A percentile compares a stretch with the other conserved stretches of the same genome.
Evolutionary conservation across 2,888 invertebrate genomes (phyloP).

Genomic region (Empis livida): DNA sequence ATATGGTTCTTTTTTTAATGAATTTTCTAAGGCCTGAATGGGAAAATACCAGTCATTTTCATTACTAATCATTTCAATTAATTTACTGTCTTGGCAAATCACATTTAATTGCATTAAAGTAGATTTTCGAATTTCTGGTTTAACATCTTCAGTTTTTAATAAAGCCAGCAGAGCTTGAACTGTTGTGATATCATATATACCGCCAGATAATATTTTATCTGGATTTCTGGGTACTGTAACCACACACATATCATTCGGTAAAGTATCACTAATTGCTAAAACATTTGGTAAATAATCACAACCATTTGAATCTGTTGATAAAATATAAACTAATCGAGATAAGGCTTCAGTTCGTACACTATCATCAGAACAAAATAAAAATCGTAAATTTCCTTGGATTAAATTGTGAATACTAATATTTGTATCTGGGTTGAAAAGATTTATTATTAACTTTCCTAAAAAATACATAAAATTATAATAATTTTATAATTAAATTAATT

Average conservation of each 20-base stretch:
- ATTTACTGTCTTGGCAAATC: conserved; percentile 22
- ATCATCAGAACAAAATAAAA: conserved; percentile 21
- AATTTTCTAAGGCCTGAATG: conserved; percentile 19
- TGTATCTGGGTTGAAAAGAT: conserved; percentile 24
- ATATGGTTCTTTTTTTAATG: conserved; percentile 15
- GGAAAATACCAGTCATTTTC: conserved; percentile 18
- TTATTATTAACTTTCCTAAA: conserved; percentile 13
- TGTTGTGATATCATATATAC: conserved; percentile 14
- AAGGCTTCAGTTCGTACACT: conserved; percentile 22
- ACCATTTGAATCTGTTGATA: conserved; percentile 16
- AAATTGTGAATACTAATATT: conserved; percentile 16
- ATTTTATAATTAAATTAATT: background rate
- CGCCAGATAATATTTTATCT: conserved; percentile 19
- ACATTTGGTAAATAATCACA: conserved; percentile 18
- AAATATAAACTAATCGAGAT: conserved; percentile 20
- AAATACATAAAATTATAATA: background rate
- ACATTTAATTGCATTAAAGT: conserved; percentile 27
- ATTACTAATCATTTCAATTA: conserved; percentile 18
- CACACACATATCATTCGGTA: conserved; percentile 23
- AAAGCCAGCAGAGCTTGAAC: conserved; percentile 23
- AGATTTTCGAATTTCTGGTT: conserved; percentile 26
- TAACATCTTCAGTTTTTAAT: conserved; percentile 22
- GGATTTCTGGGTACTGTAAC: conserved; percentile 18
- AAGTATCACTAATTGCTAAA: conserved; percentile 18
- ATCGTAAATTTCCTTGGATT: conserved; percentile 25